phyloP scores from a whole-genome alignment of 2,797 vertebrate species.

The Mareca penelope region DNA sequence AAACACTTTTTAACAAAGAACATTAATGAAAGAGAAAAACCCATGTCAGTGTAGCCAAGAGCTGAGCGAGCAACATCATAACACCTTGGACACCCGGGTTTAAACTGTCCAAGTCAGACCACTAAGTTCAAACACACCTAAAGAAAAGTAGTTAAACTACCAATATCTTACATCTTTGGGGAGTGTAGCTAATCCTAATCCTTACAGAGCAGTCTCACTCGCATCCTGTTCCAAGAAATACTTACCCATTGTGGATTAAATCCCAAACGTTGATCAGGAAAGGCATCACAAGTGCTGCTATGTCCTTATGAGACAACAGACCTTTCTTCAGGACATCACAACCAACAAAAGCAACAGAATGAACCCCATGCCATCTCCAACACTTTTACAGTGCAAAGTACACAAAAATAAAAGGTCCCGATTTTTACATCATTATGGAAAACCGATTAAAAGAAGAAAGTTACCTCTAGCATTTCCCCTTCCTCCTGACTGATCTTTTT shows the following conservation, averaged over 20 bases:
- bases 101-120: neutral
- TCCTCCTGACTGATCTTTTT: neutral
- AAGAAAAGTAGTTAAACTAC: neutral
- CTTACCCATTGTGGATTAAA: neutral
- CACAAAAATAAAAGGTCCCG: neutral
- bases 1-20: neutral
- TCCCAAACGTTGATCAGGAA: neutral
- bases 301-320: neutral
- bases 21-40: neutral
- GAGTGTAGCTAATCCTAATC: neutral
- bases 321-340: neutral
- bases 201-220: neutral
- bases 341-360: neutral
- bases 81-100: neutral
- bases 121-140: neutral
- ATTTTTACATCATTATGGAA: neutral
- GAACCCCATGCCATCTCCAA: neutral
- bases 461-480: neutral
- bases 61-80: neutral
- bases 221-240: neutral
- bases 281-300: neutral
- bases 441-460: neutral
- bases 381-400: neutral
- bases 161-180: neutral
- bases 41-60: neutral